Base-by-base conservation (phyloP, 2,113 vertebrate species). In the Eretmochelys imbricata region DNA sequence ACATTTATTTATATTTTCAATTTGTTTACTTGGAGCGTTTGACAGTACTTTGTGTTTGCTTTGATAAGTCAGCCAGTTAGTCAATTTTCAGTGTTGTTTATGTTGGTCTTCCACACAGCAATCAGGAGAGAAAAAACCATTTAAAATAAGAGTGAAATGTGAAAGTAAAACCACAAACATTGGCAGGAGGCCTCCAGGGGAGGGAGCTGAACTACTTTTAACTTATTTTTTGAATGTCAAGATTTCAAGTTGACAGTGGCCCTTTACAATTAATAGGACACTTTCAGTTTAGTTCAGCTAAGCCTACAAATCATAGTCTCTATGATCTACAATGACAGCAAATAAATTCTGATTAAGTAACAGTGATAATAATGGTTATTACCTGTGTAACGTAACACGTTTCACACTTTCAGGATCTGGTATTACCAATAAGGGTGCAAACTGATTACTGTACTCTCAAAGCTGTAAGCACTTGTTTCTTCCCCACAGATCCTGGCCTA, bases 91-190 rank as follows among this genome's bases (percentile, higher is more conserved):
- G 22, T 1, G 2, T 85, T 93, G 29, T 11, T 24, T 80, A 24
- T 57, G 46, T 13, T 78, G 14, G 19, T 95, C 22, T 83, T 90
- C 59, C 31, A 93, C n/a, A 79, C 0, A 5, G 13, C 29, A 7
- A 24, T 14, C 65, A n/a, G 5, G 7, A 22, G 55, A 1, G 7
- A 22, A 62, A 1, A 62, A 1, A 87, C 75, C 1, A 0, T 48
- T 59, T 90, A 59, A 31, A 54, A 91, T 80, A 24, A 5, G 16
- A 87, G 89, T 6, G 48, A 4, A 87, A 55, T 25, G 49, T 22
- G 5, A 69, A 8, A n/a, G 35, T n/a, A 95, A 25, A 90, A 83
- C 29, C 51, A 19, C 0, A 12, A 75, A 84, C 69, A 65, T 90
- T 57, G 50, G n/a, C 69, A 86, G 25, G 3, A 0, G 0, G 85